Percentiles rank a stretch among this genome's conserved stretches.
phyloP scores from a whole-genome alignment of 2,797 vertebrate genomes.

The Danio tinwini region DNA sequence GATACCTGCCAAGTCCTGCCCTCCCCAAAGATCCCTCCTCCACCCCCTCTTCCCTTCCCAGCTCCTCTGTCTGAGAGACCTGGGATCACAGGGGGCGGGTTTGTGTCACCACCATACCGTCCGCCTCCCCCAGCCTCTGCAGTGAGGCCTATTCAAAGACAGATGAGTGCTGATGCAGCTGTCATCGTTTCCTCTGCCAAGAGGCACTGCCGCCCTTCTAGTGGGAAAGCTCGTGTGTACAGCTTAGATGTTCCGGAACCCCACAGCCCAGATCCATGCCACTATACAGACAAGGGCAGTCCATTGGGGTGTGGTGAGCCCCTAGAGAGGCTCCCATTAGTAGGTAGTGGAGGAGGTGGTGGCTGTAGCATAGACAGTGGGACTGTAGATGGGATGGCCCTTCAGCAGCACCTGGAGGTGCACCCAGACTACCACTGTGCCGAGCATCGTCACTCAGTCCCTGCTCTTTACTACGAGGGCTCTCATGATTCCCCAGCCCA shows the following conservation, averaged over 20 bases:
- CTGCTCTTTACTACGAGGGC: constrained; percentile 98
- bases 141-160: constrained; percentile 92
- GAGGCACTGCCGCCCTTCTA: constrained; percentile 93
- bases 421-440: constrained; percentile 97
- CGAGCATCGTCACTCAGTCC: constrained; percentile 98
- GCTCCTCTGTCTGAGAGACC: constrained; percentile 85
- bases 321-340: constrained; percentile 92
- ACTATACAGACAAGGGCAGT: constrained; percentile 92
- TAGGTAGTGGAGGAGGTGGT: constrained; percentile 75
- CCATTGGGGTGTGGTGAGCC: constrained; percentile 90
- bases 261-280: constrained; percentile 88
- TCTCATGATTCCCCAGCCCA: constrained; percentile 84
- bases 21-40: constrained; percentile 78
- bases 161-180: constrained; percentile 95
- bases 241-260: constrained; percentile 95
- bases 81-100: constrained; percentile 84
- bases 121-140: constrained; percentile 83
- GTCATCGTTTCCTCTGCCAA: constrained; percentile 82
- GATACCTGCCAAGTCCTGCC: constrained; percentile 72
- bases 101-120: constrained; percentile 90
- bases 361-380: constrained; percentile 77
- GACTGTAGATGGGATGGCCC: constrained; percentile 73
- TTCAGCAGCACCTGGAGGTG: constrained; percentile 92
- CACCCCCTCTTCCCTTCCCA: constrained; percentile 78
- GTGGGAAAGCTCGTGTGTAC: constrained; percentile 93